Evolutionary conservation across 2,888 invertebrate genomes (phyloP).

Genomic region (Siphlonurus alternatus): DNA sequence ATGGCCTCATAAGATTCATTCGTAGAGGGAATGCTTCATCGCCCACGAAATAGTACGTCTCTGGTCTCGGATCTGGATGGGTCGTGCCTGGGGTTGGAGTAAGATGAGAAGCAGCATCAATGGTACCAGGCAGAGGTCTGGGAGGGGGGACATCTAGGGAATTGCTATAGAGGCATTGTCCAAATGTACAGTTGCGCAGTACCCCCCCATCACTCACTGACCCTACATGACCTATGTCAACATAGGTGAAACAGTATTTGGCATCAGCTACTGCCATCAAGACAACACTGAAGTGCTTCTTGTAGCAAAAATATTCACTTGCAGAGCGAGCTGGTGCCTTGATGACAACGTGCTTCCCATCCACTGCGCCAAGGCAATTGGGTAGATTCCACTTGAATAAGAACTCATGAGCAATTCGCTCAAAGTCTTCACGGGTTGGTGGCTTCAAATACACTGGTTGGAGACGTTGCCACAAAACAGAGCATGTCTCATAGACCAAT

Average conservation of each 20-base stretch:
- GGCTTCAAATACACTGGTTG: neutral
- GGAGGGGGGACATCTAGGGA: neutral
- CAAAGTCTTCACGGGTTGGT: neutral
- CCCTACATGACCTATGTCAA: neutral
- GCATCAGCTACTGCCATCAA: neutral
- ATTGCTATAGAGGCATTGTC: neutral
- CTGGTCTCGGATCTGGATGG: neutral
- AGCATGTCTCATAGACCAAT: neutral
- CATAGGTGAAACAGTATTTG: neutral
- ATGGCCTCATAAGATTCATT: neutral
- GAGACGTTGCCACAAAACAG: neutral
- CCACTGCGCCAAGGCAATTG: neutral
- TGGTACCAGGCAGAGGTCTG: neutral
- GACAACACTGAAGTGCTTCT: neutral
- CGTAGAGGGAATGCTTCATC: neutral
- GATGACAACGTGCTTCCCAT: neutral
- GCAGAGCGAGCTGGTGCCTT: neutral
- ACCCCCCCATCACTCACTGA: neutral
- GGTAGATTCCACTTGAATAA: neutral
- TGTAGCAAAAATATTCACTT: neutral
- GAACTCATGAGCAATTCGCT: neutral
- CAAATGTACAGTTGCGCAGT: neutral
- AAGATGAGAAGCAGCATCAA: neutral
- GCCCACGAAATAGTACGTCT: neutral
- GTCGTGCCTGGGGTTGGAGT: no score